These are phyloP conservation scores for Apus apus DNA, from an alignment of 2,113 vertebrate genomes.

Conservation along the genomic window DNA sequence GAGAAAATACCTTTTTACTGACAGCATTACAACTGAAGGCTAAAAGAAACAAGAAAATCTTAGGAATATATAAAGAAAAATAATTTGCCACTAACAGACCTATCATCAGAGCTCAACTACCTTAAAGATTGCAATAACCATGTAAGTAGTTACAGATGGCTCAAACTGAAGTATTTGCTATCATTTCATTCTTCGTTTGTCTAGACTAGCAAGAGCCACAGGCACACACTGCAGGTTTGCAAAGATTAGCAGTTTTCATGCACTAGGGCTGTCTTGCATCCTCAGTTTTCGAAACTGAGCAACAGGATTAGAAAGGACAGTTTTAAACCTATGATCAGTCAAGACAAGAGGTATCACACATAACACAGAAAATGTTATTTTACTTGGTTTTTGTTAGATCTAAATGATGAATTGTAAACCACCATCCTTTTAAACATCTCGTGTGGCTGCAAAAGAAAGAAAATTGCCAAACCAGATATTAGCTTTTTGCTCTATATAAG, in stretches of 20 bases:
- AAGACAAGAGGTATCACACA: conserved; percentile 40
- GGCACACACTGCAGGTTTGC: not conserved
- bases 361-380: conserved; percentile 38
- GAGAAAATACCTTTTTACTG: not conserved
- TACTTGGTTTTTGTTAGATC: conserved; percentile 89
- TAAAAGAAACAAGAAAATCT: not conserved
- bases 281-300: not conserved
- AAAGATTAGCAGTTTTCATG: conserved; percentile 19
- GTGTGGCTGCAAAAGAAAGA: conserved; percentile 87
- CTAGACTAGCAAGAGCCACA: not conserved
- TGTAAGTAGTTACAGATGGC: not conserved
- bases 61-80: not conserved
- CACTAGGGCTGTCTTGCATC: not conserved
- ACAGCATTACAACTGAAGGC: not conserved
- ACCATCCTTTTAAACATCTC: conserved; percentile 99
- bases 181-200: not conserved
- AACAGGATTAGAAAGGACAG: conserved; percentile 12
- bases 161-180: not conserved
- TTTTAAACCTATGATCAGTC: not conserved
- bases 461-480: conserved; percentile 47
- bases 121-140: not conserved
- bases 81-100: not conserved
- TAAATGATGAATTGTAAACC: conserved; percentile 97
- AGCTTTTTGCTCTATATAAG: not conserved
- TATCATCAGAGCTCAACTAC: not conserved